These are phyloP conservation scores for Drosophila aff. DNA, from an alignment of 1,140 invertebrate species.

Conservation along the genomic window DNA sequence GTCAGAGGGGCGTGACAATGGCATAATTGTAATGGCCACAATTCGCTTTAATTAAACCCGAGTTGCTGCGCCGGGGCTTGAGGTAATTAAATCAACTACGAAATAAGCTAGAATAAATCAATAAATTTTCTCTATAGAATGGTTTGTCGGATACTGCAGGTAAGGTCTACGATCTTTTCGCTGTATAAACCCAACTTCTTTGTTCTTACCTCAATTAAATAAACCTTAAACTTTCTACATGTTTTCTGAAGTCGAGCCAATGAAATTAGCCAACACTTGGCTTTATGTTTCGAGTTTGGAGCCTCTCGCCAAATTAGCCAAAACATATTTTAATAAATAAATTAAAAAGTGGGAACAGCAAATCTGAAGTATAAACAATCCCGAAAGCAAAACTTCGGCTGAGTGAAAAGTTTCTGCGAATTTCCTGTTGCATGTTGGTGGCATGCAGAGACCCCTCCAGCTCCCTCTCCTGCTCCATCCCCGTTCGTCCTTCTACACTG, in stretches of 20 bases:
- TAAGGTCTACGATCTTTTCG: too few species aligned
- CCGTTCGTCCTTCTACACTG: conserved; percentile 7
- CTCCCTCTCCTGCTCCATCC: neutral
- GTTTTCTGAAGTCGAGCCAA: neutral
- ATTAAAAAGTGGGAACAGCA: conserved; percentile 31
- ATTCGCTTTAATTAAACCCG: conserved; percentile 50
- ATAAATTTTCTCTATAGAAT: neutral
- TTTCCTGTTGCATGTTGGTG: conserved; percentile 57
- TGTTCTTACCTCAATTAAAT: neutral
- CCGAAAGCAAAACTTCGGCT: conserved; percentile 23
- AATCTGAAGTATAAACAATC: conserved; percentile 37
- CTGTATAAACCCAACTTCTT: neutral
- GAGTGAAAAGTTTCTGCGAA: conserved; percentile 50
- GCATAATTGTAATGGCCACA: conserved; percentile 63
- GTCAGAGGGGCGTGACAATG: conserved; percentile 39
- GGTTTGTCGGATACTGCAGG: too few species aligned
- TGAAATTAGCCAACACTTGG: conserved; percentile 9
- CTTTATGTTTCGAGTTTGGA: neutral
- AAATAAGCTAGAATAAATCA: neutral
- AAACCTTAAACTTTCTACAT: neutral
- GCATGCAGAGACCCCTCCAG: conserved; percentile 9
- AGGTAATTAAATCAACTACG: conserved; percentile 18
- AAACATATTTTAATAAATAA: conserved; percentile 57
- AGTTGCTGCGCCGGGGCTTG: neutral
- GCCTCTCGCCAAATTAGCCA: neutral